Base-by-base conservation (phyloP, 2,113 vertebrate species). In the Percopsis transmontana region DNA sequence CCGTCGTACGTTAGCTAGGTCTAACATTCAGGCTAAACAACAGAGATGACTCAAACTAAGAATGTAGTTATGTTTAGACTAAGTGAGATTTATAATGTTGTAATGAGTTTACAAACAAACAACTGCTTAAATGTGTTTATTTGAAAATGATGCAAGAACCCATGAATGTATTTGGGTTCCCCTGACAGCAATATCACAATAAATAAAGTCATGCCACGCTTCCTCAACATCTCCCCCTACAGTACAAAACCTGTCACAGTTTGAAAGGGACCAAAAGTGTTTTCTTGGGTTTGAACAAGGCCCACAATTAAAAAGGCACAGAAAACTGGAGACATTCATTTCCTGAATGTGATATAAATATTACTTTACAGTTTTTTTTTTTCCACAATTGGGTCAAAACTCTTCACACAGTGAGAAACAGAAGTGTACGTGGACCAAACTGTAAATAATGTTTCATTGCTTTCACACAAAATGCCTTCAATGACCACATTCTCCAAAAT, bases 41-140 rank as follows among this genome's bases (percentile, higher is more conserved):
- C 39, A 40, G 39, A 40, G 39, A 2, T 40, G 39, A 40, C 5
- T 5, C 39, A 40, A 40, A 40, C 39, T 40, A 40, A 2, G 39
- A n/a, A n/a, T n/a, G n/a, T n/a, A n/a, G n/a, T n/a, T n/a, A n/a
- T n/a, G n/a, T 33, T 33, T 33, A 33, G 27, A 3, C 27, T 6
- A 3, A 33, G 27, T 33, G 27, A 33, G 3, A 33, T 33, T 33
- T 33, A 33, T 33, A 33, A 33, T 33, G 27, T 33, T 19, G 18
- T 2, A 19, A 19, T 21, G 9, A 19, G 21, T 33, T 19, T 38
- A 1, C 15, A 59, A 21, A 48, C 19, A 40, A 20, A 33, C 20
- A 65, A 70, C 10, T 76, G 77, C 53, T 72, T 67, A 68, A 73
- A 76, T 75, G 73, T 53, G 70, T 87, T 90, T 88, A 88, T 88